Conservation (phyloP, 2,888 invertebrate species). For the Lasiommata megera region DNA sequence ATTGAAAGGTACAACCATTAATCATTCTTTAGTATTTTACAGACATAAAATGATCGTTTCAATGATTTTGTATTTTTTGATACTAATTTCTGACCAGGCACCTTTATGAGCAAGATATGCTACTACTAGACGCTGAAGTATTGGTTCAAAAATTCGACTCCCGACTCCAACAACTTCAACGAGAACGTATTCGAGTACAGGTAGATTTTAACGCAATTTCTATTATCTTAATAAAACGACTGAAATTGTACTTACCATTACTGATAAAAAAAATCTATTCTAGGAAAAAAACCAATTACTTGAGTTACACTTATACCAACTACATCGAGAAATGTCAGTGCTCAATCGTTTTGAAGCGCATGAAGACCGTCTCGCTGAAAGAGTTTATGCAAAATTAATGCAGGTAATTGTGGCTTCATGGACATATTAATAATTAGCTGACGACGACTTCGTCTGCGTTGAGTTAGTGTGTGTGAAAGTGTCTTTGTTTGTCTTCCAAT, state of each 20-base stretch:
- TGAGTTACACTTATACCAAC: conserved; percentile 83
- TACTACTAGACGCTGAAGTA: conserved; percentile 81
- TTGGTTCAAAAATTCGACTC: conserved; percentile 85
- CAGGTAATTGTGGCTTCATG: conserved; percentile 48
- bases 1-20: conserved; percentile 56
- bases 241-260: too few species aligned
- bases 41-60: neutral
- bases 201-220: conserved; percentile 53
- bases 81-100: conserved; percentile 55
- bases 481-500: too few species aligned
- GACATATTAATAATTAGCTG: too few species aligned
- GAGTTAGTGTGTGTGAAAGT: too few species aligned
- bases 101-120: conserved; percentile 84
- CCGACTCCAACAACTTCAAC: conserved; percentile 77
- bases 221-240: too few species aligned
- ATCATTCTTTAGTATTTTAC: neutral
- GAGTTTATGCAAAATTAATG: conserved; percentile 78
- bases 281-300: conserved; percentile 77
- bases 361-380: conserved; percentile 83
- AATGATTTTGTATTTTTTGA: neutral
- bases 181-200: conserved; percentile 81
- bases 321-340: conserved; percentile 88
- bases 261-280: too few species aligned
- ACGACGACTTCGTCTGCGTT: too few species aligned
- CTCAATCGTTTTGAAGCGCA: conserved; percentile 87